phyloP scores from a whole-genome alignment of 2,797 vertebrate genomes.

The Eptatretus atami region DNA sequence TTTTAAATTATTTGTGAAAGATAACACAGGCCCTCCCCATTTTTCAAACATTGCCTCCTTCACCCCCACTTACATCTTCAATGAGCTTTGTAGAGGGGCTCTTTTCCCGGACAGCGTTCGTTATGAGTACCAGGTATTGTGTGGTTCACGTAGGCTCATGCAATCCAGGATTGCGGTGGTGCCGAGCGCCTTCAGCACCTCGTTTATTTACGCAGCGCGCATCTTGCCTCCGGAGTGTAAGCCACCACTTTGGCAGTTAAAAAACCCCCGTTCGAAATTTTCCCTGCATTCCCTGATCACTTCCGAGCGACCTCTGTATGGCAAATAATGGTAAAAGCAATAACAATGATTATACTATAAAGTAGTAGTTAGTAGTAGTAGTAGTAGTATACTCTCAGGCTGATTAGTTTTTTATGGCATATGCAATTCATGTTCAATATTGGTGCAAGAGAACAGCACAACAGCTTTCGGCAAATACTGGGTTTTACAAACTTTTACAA shows the following conservation, averaged over 20 bases:
- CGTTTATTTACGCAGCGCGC: constrained; percentile 69
- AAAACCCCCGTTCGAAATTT: constrained; percentile 63
- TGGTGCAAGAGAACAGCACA: no score
- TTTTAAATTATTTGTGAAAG: no score
- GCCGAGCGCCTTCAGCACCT: constrained; percentile 65
- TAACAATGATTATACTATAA: no score
- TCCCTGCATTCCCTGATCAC: constrained; percentile 77
- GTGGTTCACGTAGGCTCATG: constrained; percentile 78
- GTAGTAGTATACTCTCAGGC: no score
- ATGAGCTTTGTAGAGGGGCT: constrained; percentile 69
- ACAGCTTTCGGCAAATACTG: no score
- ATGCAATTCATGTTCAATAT: no score
- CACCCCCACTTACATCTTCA: constrained; percentile 31
- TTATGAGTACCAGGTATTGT: constrained; percentile 84
- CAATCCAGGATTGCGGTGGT: constrained; percentile 59
- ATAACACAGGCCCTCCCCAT: no score
- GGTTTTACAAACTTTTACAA: no score
- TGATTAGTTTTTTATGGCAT: no score
- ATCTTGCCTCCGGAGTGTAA: constrained; percentile 44
- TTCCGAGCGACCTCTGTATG: constrained; percentile 44
- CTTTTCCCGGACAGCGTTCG: constrained; percentile 57
- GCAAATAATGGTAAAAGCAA: no score
- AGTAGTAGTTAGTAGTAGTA: no score
- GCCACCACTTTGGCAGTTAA: constrained; percentile 85
- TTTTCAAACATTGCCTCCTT: no score